These are phyloP conservation scores for Mesochorus sp. DNA, from an alignment of 2,888 invertebrate species.

Conservation along the genomic window DNA sequence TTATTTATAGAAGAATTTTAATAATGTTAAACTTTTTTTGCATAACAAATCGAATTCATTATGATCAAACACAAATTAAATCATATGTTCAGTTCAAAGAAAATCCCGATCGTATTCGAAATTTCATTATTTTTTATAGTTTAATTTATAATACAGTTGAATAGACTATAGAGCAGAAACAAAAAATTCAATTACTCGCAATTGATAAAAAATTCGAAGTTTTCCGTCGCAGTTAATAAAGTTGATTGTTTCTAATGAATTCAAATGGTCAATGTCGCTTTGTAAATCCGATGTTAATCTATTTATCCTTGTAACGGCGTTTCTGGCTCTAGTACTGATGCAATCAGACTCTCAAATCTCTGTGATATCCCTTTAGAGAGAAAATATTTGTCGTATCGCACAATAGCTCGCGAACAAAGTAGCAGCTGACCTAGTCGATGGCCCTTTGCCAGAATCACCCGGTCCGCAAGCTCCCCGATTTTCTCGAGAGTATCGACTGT, in stretches of 20 bases:
- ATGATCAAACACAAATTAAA: too few relatives aligned
- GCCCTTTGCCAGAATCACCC: constrained; percentile 59
- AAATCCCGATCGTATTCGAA: too few relatives aligned
- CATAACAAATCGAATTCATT: too few relatives aligned
- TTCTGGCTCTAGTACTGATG: not conserved
- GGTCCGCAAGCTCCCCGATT: constrained; percentile 4
- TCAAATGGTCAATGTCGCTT: not conserved
- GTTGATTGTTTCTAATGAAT: too few relatives aligned
- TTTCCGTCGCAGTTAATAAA: too few relatives aligned
- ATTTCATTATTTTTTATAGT: too few relatives aligned
- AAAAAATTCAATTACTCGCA: too few relatives aligned
- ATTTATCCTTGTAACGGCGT: not conserved
- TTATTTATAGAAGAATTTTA: not conserved
- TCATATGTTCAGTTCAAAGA: too few relatives aligned
- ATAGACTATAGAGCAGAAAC: too few relatives aligned
- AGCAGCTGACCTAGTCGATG: constrained; percentile 50
- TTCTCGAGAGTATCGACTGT: constrained; percentile 27
- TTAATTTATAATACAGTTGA: too few relatives aligned
- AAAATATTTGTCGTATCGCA: constrained; percentile 53
- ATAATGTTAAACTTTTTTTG: too few relatives aligned
- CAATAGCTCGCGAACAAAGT: constrained; percentile 28
- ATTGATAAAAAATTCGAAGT: too few relatives aligned
- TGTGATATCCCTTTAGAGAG: constrained; percentile 7
- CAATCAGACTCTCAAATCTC: constrained; percentile 30
- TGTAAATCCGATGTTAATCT: not conserved